phyloP scores from a whole-genome alignment of 2,888 invertebrate genomes.

The Pseudococcus jackbeardsleyi region DNA sequence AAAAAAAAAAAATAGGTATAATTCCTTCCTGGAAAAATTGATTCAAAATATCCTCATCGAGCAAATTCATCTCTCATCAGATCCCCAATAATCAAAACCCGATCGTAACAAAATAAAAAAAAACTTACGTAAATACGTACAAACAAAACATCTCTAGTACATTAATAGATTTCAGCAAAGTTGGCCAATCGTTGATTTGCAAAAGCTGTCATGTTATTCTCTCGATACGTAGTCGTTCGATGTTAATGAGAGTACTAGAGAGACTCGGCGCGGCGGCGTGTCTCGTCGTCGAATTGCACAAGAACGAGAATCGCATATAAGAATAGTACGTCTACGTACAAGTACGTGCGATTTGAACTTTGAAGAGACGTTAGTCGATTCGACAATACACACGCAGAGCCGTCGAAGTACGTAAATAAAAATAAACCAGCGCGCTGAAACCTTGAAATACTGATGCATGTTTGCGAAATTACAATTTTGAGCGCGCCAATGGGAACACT shows the following conservation, averaged over 20 bases:
- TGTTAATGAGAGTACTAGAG: neutral
- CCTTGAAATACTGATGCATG: constrained; percentile 26
- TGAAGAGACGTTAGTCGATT: neutral
- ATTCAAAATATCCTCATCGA: neutral
- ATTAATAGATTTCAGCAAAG: neutral
- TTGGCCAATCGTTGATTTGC: neutral
- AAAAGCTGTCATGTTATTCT: neutral
- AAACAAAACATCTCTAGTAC: neutral
- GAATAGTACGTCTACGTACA: neutral
- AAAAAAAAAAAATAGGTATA: too few relatives aligned
- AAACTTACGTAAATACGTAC: neutral
- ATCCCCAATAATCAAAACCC: neutral
- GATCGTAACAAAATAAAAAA: neutral
- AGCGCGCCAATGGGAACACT: neutral
- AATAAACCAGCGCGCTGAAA: constrained; percentile 41
- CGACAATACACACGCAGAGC: neutral
- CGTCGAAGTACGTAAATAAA: constrained; percentile 23
- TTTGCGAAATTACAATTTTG: neutral
- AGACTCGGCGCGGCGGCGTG: neutral
- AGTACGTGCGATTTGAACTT: constrained; percentile 2
- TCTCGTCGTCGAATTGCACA: neutral
- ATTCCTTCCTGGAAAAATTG: too few relatives aligned
- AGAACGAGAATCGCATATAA: neutral
- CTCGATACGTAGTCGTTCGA: neutral
- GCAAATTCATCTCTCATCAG: neutral